Base-by-base conservation (phyloP, 2,113 vertebrate genomes). In the Bufo gargarizans region DNA sequence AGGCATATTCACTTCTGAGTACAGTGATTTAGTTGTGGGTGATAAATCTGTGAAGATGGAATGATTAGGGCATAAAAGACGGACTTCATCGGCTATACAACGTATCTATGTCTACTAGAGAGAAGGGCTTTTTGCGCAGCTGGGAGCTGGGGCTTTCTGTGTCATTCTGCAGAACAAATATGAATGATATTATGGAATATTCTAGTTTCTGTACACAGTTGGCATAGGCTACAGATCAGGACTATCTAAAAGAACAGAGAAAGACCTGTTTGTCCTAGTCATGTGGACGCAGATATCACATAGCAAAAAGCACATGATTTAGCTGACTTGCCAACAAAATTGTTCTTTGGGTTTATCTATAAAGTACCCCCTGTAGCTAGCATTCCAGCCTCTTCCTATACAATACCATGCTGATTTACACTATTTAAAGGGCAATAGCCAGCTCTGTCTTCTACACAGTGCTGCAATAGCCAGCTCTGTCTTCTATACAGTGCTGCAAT, bases 11-110 rank as follows among this genome's bases (percentile, higher is more conserved):
- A 67, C 65, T 78, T 84, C 16, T 78, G 8, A 78, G 82, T 78
- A 78, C 72, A 84, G 58, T 84, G 81, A 88, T 84, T 77, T 88
- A 63, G 58, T 84, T 84, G 59, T 55, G 82, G 81, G 49, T 55
- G 58, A 84, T 61, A 84, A 56, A 84, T 84, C 19, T 67, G 55
- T 13, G 20, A 33, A 63, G 58, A 83, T 83, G 61, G 58, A 77
- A 67, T 7, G 80, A 65, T 83, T 33, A 53, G 33, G 45, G 71
- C 56, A 88, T 82, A 83, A 88, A 88, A 88, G 87, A 83, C 17
- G 10, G 33, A 16, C 69, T 82, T 88, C 80, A 83, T 77, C 56
- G 56, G 56, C 50, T 65, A 16, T 55, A 88, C 79, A 88, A 83
- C 43, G 56, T 77, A 63, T 77, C 87, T 83, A 59, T 82, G 87